Percentiles rank a stretch among this genome's conserved stretches.
These are phyloP conservation scores for Engystomops pustulosus DNA, from an alignment of 2,113 vertebrate species.

Conservation along the genomic window DNA sequence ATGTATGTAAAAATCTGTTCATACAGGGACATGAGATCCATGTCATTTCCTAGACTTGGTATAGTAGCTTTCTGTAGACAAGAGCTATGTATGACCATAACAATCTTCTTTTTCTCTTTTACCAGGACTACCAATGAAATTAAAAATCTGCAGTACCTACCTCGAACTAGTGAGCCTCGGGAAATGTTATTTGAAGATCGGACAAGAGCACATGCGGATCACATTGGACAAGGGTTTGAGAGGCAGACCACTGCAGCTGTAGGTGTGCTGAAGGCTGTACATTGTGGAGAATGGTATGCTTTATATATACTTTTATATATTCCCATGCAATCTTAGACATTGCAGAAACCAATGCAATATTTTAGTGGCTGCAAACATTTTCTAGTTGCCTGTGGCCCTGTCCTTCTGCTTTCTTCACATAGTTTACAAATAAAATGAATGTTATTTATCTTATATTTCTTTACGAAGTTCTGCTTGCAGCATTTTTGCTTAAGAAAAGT, in stretches of 20 bases:
- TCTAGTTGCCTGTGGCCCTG: background rate
- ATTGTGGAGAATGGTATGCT: slow-evolving; percentile 86
- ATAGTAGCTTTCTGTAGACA: no score
- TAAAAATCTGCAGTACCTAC: slow-evolving; percentile 98
- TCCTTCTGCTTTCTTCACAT: no score
- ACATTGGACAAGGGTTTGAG: slow-evolving; percentile 97
- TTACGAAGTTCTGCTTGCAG: no score
- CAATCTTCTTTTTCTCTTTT: slow-evolving; percentile 2
- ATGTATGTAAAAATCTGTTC: no score
- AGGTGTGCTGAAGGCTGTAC: slow-evolving; percentile 93
- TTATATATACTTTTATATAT: background rate
- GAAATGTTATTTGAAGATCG: slow-evolving; percentile 97
- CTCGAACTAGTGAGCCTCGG: slow-evolving; percentile 93
- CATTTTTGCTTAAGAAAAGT: no score
- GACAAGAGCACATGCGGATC: slow-evolving; percentile 93
- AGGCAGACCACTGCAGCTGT: slow-evolving; percentile 94
- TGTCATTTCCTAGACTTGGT: no score
- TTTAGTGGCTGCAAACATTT: no score
- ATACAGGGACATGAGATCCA: no score
- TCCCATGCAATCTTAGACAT: background rate
- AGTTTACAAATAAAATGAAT: no score
- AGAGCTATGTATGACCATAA: background rate
- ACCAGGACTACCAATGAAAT: slow-evolving; percentile 97
- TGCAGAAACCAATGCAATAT: no score
- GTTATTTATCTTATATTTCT: no score